Base-by-base conservation (phyloP, 2,888 invertebrate species). In the Drosophila sordidula region DNA sequence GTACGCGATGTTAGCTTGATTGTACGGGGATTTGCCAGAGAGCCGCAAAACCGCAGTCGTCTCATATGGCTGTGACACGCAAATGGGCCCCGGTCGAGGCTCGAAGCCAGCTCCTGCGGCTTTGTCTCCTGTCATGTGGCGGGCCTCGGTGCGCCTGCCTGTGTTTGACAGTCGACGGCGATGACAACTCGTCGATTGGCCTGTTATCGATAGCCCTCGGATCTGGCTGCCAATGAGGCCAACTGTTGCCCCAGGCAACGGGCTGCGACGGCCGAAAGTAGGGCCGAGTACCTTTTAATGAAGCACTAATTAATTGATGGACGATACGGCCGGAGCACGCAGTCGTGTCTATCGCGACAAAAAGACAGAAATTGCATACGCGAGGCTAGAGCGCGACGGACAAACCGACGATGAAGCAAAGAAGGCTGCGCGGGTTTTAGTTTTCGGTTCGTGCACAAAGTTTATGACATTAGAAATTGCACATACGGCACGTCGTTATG, bases 241-340 rank as follows among this genome's bases (percentile, higher is more conserved):
- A 11, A 26, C 16, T 29, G 22, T 16, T 29, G 29, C 9, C 45
- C 8, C 6, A 3, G 29, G 29, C 16, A 45, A 45, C 45, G 14
- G 64, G 42, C 56, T 66, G 67, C 64, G 58, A 66, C 64, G 69
- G 46, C 49, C 42, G 29, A 12, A 50, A 55, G 8, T 55, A 18
- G 39, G 49, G 45, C 36, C 44, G 39, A 61, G 46, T 38, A 76
- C 67, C 65, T 82, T 74, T 79, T 67, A 73, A 64, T 57, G 57
- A 69, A 86, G 52, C 63, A 46, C 80, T 86, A 83, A 81, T 77
- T 83, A 86, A 83, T 86, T 86, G 75, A 83, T 67, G 62, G 67
- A 77, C 68, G 86, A 71, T 68, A 74, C 59, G 67, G 18, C 54
- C 22, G 41, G 22, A 29, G 26, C 50, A 41, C 6, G 32, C 32